phyloP scores from a whole-genome alignment of 2,113 vertebrate species.

The Colius striatus region DNA sequence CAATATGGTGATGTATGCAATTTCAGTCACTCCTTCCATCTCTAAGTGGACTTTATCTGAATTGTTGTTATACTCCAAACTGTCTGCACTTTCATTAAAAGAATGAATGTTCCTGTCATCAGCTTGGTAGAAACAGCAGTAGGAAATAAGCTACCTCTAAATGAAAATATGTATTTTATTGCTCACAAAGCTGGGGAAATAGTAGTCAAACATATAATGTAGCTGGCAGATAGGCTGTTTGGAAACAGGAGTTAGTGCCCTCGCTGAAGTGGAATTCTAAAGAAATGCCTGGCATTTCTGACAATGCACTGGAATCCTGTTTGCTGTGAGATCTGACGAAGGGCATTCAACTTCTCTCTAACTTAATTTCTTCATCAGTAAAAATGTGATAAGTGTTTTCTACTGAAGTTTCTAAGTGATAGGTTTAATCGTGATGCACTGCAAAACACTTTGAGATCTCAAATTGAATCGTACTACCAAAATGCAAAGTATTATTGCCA shows the following conservation, averaged over 20 bases:
- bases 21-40: neutral
- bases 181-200: neutral
- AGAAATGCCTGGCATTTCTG: neutral
- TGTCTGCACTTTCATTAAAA: neutral
- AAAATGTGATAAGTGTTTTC: neutral
- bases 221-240: neutral
- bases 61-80: neutral
- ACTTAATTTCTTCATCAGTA: neutral
- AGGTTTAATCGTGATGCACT: neutral
- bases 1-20: neutral
- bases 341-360: neutral
- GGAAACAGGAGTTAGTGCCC: neutral
- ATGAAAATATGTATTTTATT: neutral
- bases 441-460: neutral
- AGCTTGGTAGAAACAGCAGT: neutral
- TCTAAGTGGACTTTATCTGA: neutral
- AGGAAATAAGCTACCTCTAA: neutral
- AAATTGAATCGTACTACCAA: neutral
- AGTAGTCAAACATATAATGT: neutral
- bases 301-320: neutral
- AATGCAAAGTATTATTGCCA: neutral
- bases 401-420: neutral
- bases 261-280: neutral
- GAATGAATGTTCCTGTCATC: neutral
- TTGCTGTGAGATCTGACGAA: neutral